A percentile compares a stretch with the other conserved stretches of the same genome.
Evolutionary conservation across 2,797 vertebrate species (phyloP).

Genomic region (Poeciliopsis presidionis): DNA sequence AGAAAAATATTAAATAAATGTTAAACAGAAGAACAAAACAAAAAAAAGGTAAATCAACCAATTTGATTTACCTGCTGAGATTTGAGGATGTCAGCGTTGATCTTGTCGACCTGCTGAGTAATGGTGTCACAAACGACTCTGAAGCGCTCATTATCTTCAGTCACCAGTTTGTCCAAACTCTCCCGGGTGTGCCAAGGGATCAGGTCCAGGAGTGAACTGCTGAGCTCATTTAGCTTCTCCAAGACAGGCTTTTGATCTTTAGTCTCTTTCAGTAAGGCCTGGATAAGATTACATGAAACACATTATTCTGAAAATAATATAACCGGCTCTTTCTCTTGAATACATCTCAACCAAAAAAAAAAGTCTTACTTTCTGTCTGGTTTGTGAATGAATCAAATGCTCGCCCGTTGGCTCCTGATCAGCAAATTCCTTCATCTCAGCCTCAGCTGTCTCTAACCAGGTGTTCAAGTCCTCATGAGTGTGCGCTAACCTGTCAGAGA

Average conservation of each 20-base stretch:
- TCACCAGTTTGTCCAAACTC: conserved; percentile 91
- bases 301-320: background rate
- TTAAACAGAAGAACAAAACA: background rate
- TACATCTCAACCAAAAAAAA: background rate
- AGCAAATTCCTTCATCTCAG: conserved; percentile 83
- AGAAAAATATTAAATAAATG: conserved; percentile 13
- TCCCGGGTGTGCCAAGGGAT: conserved; percentile 96
- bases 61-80: conserved; percentile 89
- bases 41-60: background rate
- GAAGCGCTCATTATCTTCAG: conserved; percentile 91
- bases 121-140: conserved; percentile 83
- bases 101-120: conserved; percentile 88
- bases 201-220: conserved; percentile 90
- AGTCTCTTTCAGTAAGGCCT: conserved; percentile 90
- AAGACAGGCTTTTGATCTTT: conserved; percentile 84
- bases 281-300: conserved; percentile 13
- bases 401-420: conserved; percentile 81
- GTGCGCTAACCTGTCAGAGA: conserved; percentile 84
- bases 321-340: background rate
- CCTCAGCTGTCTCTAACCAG: conserved; percentile 89
- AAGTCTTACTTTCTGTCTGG: conserved; percentile 86
- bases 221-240: conserved; percentile 92
- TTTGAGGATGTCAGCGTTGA: conserved; percentile 90
- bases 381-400: conserved; percentile 84
- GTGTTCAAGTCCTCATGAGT: conserved; percentile 83